A percentile compares a stretch with the other conserved stretches of the same genome.
Conservation (phyloP, 1,140 invertebrate species). For the Pantala flavescens region DNA sequence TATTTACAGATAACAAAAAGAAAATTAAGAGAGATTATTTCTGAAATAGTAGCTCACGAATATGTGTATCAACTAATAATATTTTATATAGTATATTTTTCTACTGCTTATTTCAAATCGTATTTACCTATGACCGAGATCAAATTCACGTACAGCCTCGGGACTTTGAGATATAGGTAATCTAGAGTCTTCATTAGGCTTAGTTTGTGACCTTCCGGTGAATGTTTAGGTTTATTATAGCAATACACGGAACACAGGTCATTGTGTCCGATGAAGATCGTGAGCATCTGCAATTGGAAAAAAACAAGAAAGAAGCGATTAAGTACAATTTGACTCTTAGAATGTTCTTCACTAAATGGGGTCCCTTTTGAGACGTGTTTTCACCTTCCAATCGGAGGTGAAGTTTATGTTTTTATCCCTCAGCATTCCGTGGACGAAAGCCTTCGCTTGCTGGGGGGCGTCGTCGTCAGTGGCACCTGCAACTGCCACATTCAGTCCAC, state of each 20-base stretch:
- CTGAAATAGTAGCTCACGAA: too few relatives aligned
- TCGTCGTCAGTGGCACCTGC: conserved; percentile 59
- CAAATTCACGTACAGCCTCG: conserved; percentile 33
- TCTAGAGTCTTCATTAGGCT: conserved; percentile 31
- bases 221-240: conserved; percentile 23
- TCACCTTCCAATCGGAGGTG: conserved; percentile 64
- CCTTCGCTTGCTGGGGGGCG: conserved; percentile 50
- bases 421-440: conserved; percentile 58
- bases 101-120: too few relatives aligned
- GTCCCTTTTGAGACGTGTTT: not conserved
- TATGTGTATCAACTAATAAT: too few relatives aligned
- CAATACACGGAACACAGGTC: not conserved
- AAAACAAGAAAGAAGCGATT: not conserved
- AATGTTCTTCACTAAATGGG: too few relatives aligned
- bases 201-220: conserved; percentile 30
- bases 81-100: too few relatives aligned
- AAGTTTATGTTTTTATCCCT: conserved; percentile 50
- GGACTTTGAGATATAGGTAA: conserved; percentile 31
- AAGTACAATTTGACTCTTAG: too few relatives aligned
- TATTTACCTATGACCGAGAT: conserved; percentile 28
- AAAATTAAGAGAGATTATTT: too few relatives aligned
- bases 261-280: not conserved
- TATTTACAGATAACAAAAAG: too few relatives aligned
- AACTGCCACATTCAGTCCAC: conserved; percentile 56
- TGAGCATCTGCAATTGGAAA: conserved; percentile 26